Base-by-base conservation (phyloP, 2,113 vertebrate genomes). In the Callopanchax toddi region DNA sequence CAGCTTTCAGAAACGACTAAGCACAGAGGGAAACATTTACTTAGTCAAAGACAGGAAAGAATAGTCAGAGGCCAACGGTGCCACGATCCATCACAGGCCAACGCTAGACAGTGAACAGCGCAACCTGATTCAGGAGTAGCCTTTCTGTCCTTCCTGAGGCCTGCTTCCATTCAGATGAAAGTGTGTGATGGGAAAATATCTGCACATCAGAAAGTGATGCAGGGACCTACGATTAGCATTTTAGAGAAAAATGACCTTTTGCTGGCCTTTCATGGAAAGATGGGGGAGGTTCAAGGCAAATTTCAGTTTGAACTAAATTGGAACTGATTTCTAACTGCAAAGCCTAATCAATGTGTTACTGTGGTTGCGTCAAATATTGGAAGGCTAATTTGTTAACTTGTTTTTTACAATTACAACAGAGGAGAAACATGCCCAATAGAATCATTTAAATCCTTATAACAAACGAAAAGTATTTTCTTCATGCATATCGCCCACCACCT, bases 21-120 rank as follows among this genome's bases (percentile, higher is more conserved):
- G 66, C 81, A 80, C 87, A 84, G 83, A 88, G 81, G 84, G 87
- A 88, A 89, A 86, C 87, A 60, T 88, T 89, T 87, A 86, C 76
- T 84, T 81, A 84, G 84, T 83, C 82, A 83, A 73, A 84, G 81
- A 84, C 84, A 86, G 79, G 81, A 89, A 86, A 81, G 82, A 80
- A 76, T 69, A 78, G 67, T 65, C 79, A 32, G 67, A 82, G 78
- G 76, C 74, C 78, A 82, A 84, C 78, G 67, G 75, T 78, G 83
- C 64, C 79, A 61, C 57, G 84, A 89, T 81, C 68, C 67, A 79
- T 80, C 79, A 81, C 84, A 86, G 79, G 51, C 79, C 39, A 66
- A 77, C 61, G 54, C 63, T 21, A 77, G 81, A 87, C 68, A 76
- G 12, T 74, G 57, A 60, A 50, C 78, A 81, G 81, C n/a, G 26